Evolutionary conservation across 2,113 vertebrate genomes (phyloP).

Genomic region (Grus americana): DNA sequence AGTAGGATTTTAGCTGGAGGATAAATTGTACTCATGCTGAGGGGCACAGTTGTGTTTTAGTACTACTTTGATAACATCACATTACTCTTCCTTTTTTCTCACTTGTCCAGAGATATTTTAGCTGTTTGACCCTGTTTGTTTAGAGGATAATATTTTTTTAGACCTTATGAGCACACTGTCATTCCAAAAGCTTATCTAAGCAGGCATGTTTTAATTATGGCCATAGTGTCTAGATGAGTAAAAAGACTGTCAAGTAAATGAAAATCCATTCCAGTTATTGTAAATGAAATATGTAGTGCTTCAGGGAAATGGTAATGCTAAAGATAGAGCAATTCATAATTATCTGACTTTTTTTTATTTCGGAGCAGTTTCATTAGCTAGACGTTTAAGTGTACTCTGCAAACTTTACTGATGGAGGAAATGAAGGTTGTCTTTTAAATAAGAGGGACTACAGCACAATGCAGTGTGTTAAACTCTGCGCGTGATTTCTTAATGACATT

Average conservation of each 20-base stretch:
- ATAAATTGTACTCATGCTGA: neutral
- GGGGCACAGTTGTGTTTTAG: neutral
- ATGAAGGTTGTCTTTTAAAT: neutral
- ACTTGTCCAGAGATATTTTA: neutral
- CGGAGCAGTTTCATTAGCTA: neutral
- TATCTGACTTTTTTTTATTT: neutral
- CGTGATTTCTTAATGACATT: neutral
- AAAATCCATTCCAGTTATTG: neutral
- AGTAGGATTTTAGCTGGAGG: neutral
- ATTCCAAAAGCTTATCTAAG: neutral
- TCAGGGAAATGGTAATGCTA: neutral
- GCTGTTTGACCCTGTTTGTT: neutral
- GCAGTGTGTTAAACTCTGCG: neutral
- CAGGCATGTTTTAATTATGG: slow-evolving; percentile 4
- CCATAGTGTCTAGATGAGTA: neutral
- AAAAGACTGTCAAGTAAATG: neutral
- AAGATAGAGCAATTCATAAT: neutral
- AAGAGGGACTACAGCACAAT: neutral
- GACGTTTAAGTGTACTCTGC: neutral
- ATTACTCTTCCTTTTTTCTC: neutral
- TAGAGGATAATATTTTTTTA: neutral
- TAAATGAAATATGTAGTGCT: neutral
- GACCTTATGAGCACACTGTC: neutral
- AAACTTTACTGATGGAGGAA: neutral
- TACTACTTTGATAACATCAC: neutral